Evolutionary conservation across 2,113 vertebrate genomes (phyloP).

Genomic region (Nesoenas mayeri): DNA sequence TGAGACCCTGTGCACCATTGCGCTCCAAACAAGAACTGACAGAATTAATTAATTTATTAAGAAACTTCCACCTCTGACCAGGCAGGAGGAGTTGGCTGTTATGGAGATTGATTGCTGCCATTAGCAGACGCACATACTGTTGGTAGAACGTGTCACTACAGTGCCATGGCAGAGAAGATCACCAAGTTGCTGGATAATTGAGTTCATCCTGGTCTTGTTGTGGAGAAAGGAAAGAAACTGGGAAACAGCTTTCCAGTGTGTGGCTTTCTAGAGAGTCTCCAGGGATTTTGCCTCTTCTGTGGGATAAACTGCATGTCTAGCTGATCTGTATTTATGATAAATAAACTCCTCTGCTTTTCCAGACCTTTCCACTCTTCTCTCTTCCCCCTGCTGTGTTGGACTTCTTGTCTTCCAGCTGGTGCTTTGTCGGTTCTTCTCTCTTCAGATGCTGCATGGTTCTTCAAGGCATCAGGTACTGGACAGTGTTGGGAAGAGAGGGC

Average conservation of each 20-base stretch:
- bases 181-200: background rate
- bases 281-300: background rate
- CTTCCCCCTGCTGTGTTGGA: background rate
- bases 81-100: background rate
- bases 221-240: background rate
- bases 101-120: background rate
- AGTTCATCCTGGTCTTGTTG: background rate
- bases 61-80: background rate
- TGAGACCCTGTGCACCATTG: background rate
- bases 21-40: background rate
- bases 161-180: background rate
- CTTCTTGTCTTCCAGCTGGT: background rate
- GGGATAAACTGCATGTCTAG: background rate
- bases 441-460: background rate
- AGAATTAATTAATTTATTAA: background rate
- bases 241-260: background rate
- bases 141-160: background rate
- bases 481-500: background rate
- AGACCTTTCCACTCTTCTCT: background rate
- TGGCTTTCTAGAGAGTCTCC: background rate
- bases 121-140: background rate
- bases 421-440: background rate
- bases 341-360: slow-evolving; percentile 49
- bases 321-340: slow-evolving; percentile 33
- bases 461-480: background rate